Percentiles rank a stretch among this genome's conserved stretches.
These are phyloP conservation scores for Hesperia comma DNA, from an alignment of 2,888 invertebrate genomes.

Conservation along the genomic window DNA sequence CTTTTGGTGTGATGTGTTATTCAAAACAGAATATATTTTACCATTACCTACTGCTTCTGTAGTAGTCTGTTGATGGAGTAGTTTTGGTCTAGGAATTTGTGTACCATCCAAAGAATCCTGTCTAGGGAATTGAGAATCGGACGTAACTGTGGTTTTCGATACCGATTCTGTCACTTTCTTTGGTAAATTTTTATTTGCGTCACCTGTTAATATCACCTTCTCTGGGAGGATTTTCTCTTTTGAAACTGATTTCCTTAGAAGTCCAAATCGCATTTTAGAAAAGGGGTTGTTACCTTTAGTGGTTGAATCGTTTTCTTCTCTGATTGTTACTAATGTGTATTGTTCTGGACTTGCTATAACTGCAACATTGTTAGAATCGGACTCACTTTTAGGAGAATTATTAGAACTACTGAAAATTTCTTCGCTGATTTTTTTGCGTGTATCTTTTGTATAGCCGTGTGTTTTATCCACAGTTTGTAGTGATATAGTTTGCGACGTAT, in stretches of 20 bases:
- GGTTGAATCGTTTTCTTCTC: slow-evolving; percentile 1
- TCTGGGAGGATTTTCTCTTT: neutral
- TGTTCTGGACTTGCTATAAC: slow-evolving; percentile 18
- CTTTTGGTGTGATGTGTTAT: neutral
- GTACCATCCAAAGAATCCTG: neutral
- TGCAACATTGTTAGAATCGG: neutral
- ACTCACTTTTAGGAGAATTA: neutral
- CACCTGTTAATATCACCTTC: neutral
- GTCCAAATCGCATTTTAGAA: slow-evolving; percentile 21
- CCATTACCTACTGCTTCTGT: neutral
- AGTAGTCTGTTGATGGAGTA: slow-evolving; percentile 1
- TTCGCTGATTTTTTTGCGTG: neutral
- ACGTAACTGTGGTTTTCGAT: neutral
- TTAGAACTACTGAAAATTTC: neutral
- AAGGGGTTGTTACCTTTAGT: neutral
- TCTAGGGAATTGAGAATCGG: no score
- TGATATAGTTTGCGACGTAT: neutral
- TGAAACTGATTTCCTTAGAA: slow-evolving; percentile 10
- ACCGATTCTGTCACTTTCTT: neutral
- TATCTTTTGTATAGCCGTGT: neutral
- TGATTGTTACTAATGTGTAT: slow-evolving; percentile 23
- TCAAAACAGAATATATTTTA: neutral
- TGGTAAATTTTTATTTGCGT: neutral
- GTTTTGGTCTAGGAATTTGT: slow-evolving; percentile 1
- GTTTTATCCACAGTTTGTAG: neutral